Evolutionary conservation across 2,888 invertebrate genomes (phyloP), one percentile per base, ranked within the genome.

Genomic region (Pachliopta kotzebuea): DNA sequence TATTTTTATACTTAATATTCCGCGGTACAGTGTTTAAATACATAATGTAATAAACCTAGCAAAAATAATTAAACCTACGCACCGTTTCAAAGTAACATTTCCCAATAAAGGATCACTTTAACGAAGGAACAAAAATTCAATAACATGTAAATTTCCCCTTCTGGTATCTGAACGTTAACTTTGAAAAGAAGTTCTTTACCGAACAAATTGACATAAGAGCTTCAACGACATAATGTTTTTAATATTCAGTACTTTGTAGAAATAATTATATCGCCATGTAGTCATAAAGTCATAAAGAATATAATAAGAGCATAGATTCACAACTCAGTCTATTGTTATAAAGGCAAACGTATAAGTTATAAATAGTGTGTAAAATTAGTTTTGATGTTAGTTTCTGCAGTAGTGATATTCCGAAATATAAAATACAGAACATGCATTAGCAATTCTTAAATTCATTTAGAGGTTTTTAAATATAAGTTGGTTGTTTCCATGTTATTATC

Each of bases 51-150:
- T n/a, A 29, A 26, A 55, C 3, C 31, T 62, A 29, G 29, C 14
- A 9, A 57, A 45, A 65, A 61, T 65, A 65, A 65, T 65, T 56
- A 65, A 65, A 57, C n/a, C 52, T 45, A n/a, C 45, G 42, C 56
- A 56, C 37, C 53, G 56, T 65, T 61, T 60, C 53, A 52, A 65
- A 65, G 60, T 56, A 52, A 60, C 60, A 57, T 65, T 57, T 58
- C 60, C 60, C 60, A 60, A 57, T 65, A 65, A 60, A 73, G 76
- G 77, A 79, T 79, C 76, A 78, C 79, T 84, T 83, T 85, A 85
- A 85, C 80, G 84, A 85, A 83, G 82, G 86, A 81, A 83, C 85
- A 89, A 90, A 89, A 89, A 90, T 86, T 88, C 90, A 91, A 90
- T 90, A 91, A 87, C 85, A 91, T 91, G 90, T 88, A 90, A 91